Evolutionary conservation across 2,113 vertebrate species (phyloP), one percentile per base, ranked within the genome.

Genomic region (Tylochromis polylepis): DNA sequence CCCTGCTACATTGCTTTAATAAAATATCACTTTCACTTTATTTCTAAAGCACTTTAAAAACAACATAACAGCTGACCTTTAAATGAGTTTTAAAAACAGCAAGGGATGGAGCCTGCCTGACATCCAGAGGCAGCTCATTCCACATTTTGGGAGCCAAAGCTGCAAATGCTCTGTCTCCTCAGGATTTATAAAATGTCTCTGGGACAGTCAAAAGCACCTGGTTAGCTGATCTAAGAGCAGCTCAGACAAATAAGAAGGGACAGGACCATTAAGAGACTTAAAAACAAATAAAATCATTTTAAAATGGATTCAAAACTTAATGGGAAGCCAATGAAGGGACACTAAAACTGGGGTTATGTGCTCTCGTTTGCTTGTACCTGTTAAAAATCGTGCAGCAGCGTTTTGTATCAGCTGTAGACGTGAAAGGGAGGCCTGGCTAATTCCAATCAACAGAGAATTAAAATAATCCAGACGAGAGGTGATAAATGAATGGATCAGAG

Each of bases 31-130:
- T 8, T 36, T 38, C 36, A 38, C 36, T 38, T 38, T 38, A 10
- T 38, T 38, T 38, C 36, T 38, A 38, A 38, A 38, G 8, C 36
- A 38, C 36, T 36, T 36, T 36, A 9, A 36, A 36, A 36, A 36
- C 36, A 36, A 9, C 36, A 36, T 36, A 36, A 36, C 8, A 36
- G 36, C 36, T 36, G 36, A 9, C 36, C 36, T 65, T 65, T 38
- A 65, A 36, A 65, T 0, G 0, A 10, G 0, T 62, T 65, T n/a
- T 12, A 36, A 38, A 10, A 38, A 65, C 18, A 5, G 16, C 3
- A 18, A 36, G 6, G 11, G 20, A 14, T 38, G 60, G 60, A 65
- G 34, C 4, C 20, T 65, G 18, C 6, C 2, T 8, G 34, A 65
- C 38, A 34, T 38, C n/a, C 60, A 65, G 31, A 34, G 6, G 31